Conservation (phyloP, 2,113 vertebrate genomes). For the Heterotis niloticus region DNA sequence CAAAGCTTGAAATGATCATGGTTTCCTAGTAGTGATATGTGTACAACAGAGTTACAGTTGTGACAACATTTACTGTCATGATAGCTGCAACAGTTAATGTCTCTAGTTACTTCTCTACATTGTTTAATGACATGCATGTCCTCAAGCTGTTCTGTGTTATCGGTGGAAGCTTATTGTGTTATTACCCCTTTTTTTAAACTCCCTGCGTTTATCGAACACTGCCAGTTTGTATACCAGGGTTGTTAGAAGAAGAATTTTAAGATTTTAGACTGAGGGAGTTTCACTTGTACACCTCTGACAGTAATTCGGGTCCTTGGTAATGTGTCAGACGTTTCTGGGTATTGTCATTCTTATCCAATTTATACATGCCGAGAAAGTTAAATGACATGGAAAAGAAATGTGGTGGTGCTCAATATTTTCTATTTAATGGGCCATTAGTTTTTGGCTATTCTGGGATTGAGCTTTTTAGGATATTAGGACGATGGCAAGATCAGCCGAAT, state of each 20-base stretch:
- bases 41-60: not conserved
- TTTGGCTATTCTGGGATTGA: constrained; percentile 53
- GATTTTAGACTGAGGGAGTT: constrained; percentile 23
- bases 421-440: constrained; percentile 65
- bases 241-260: not conserved
- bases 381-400: constrained; percentile 60
- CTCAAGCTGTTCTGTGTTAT: not conserved
- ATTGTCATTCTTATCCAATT: constrained; percentile 52
- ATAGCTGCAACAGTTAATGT: no score
- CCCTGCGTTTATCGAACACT: not conserved
- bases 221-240: not conserved
- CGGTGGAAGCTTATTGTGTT: not conserved
- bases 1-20: no score
- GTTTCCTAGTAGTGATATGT: no score
- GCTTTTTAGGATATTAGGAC: constrained; percentile 41
- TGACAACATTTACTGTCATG: not conserved
- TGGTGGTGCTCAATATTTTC: constrained; percentile 56
- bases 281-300: constrained; percentile 36
- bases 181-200: not conserved
- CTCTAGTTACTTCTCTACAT: no score
- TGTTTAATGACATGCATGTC: not conserved
- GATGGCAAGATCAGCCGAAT: constrained; percentile 16
- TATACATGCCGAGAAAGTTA: constrained; percentile 54
- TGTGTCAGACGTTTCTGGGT: constrained; percentile 32
- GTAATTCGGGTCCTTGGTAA: constrained; percentile 31